phyloP scores from a whole-genome alignment of 2,113 vertebrate species.

The Cinclus cinclus region DNA sequence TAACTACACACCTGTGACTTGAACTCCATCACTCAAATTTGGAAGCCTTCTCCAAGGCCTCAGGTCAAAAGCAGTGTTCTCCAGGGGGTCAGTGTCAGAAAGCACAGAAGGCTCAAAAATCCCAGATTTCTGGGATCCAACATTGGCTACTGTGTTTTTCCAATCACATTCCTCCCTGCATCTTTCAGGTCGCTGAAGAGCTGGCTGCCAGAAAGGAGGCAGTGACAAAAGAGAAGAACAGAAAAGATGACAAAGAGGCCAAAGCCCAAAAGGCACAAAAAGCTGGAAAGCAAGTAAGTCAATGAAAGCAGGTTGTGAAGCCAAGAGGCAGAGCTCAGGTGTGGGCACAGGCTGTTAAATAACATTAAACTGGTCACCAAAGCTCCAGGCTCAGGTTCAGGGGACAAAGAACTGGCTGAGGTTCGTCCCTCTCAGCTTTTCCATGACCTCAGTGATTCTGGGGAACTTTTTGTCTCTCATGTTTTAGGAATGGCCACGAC shows the following conservation, averaged over 20 bases:
- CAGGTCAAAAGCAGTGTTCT: no score
- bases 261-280: conserved; percentile 21
- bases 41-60: no score
- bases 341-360: background rate
- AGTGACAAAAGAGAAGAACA: conserved; percentile 24
- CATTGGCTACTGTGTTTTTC: background rate
- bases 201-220: conserved; percentile 72
- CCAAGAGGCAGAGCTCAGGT: background rate
- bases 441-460: background rate
- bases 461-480: background rate
- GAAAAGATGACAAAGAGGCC: conserved; percentile 12
- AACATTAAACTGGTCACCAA: background rate
- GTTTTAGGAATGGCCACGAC: background rate
- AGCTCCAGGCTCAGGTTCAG: background rate
- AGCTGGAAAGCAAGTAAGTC: conserved; percentile 27
- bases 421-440: background rate
- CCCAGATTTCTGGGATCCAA: no score
- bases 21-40: no score
- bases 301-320: background rate
- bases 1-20: no score
- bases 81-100: no score
- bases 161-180: background rate
- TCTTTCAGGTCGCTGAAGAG: conserved; percentile 80
- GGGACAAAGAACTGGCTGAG: background rate
- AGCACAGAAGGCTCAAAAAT: no score